phyloP scores from a whole-genome alignment of 2,113 vertebrate genomes.

The Sphaerodactylus townsendi region DNA sequence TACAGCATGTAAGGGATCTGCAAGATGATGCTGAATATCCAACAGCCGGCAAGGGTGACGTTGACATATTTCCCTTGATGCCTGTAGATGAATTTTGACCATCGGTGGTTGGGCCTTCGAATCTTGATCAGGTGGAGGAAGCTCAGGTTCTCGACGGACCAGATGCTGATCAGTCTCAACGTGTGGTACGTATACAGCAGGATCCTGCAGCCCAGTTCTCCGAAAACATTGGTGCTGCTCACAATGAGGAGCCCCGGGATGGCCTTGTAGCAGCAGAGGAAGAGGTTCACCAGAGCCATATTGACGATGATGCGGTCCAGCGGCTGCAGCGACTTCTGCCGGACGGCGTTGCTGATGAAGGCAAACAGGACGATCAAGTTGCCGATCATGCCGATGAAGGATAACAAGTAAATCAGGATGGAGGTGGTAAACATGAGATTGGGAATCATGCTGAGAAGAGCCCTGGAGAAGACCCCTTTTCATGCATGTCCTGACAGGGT shows the following conservation, averaged over 20 bases:
- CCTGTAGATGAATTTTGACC: slow-evolving; percentile 29
- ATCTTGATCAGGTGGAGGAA: slow-evolving; percentile 51
- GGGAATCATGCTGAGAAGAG: not conserved
- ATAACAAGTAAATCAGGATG: slow-evolving; percentile 28
- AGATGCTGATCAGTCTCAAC: slow-evolving; percentile 41
- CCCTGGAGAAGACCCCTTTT: not conserved
- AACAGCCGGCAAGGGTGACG: slow-evolving; percentile 18
- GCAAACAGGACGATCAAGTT: slow-evolving; percentile 33
- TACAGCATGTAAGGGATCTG: slow-evolving; percentile 33
- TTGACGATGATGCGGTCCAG: slow-evolving; percentile 40
- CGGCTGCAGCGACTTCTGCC: slow-evolving; percentile 27
- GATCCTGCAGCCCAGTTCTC: not conserved
- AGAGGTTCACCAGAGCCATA: slow-evolving; percentile 35
- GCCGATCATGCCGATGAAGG: slow-evolving; percentile 13
- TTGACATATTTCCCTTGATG: slow-evolving; percentile 26
- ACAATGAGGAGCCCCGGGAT: slow-evolving; percentile 21
- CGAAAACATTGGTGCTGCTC: not conserved
- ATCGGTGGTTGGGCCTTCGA: slow-evolving; percentile 6
- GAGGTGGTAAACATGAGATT: not conserved
- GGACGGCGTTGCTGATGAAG: slow-evolving; percentile 26
- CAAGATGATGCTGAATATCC: slow-evolving; percentile 31
- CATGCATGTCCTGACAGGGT: not conserved
- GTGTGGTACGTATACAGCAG: slow-evolving; percentile 18
- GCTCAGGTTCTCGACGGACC: slow-evolving; percentile 40
- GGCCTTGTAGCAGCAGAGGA: slow-evolving; percentile 35